Evolutionary conservation across 2,113 vertebrate species (phyloP), one percentile per base, ranked within the genome.

Genomic region (Platycercus adscitus): DNA sequence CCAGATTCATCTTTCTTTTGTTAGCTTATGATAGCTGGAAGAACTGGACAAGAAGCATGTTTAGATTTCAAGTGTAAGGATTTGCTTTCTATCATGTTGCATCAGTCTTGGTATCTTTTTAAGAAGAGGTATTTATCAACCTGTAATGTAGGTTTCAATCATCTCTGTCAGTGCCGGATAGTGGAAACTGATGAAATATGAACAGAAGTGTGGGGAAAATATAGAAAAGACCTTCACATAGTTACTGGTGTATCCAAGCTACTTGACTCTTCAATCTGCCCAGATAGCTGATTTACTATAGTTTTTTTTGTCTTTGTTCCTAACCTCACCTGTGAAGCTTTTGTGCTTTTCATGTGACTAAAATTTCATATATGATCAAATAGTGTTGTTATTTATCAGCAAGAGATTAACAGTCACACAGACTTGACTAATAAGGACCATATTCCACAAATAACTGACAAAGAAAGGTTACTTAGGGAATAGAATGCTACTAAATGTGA

Each of bases 171-270:
- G 39, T 29, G 13, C 3, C 92, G 7, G 20, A 76, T 6, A 76
- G 43, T 13, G 20, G 55, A 96, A 96, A 86, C 12, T 33, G 19
- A 79, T 53, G 49, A 88, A 66, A 86, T 90, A 64, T 16, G 37
- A 88, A 56, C 29, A 71, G 25, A 58, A 89, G 9, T 46, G 25
- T 28, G 21, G 7, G 44, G 12, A 85, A 81, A 76, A 87, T 33
- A 75, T 1, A 72, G 46, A 46, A 76, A 72, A 77, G 31, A 15
- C 25, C 17, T 83, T 89, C 44, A 31, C 25, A 33, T 7, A 64
- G 23, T 55, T 43, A 65, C 3, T 0, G 1, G 21, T 10, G 9
- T 64, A 28, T 80, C 37, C 1, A 3, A 39, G 61, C 63, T 81
- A 63, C 5, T 10, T 13, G 28, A 55, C 33, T 77, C 19, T 81